Evolutionary conservation across 64 coral and sea anemone species (phyloP).

Genomic region (Montipora cactus): DNA sequence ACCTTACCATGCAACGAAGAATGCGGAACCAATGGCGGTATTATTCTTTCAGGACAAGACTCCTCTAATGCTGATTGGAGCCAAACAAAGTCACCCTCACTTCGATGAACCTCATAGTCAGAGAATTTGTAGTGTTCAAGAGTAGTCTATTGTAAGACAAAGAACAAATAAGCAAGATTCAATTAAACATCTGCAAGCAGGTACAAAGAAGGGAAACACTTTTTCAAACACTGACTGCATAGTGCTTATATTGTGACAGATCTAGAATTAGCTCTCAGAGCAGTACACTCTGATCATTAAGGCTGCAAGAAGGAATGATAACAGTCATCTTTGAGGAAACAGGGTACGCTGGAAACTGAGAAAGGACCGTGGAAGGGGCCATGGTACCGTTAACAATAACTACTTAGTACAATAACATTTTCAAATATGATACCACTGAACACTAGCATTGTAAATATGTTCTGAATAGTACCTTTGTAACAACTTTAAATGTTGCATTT

Average conservation of each 20-base stretch:
- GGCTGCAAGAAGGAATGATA: too few relatives aligned
- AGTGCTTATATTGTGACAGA: too few relatives aligned
- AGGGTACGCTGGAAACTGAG: too few relatives aligned
- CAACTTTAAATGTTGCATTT: constrained; percentile 94
- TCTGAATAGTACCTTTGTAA: constrained; percentile 74
- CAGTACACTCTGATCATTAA: too few relatives aligned
- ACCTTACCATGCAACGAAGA: constrained; percentile 84
- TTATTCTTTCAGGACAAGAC: constrained; percentile 85
- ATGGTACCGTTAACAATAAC: not conserved
- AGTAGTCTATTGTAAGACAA: constrained; percentile 55
- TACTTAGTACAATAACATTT: not conserved
- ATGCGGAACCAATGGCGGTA: constrained; percentile 74
- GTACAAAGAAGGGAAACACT: not conserved
- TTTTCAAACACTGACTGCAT: not conserved
- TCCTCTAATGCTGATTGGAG: constrained; percentile 82
- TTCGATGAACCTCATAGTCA: constrained; percentile 88
- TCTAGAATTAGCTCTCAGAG: too few relatives aligned
- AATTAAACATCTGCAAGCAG: not conserved
- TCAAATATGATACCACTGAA: not conserved
- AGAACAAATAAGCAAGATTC: not conserved
- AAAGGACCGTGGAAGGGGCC: too few relatives aligned
- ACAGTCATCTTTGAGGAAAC: too few relatives aligned
- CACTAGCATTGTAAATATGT: not conserved
- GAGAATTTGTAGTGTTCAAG: constrained; percentile 77
- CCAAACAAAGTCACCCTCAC: constrained; percentile 94